Conservation (phyloP, 2,113 vertebrate species). For the Sporophila hypoxantha region DNA sequence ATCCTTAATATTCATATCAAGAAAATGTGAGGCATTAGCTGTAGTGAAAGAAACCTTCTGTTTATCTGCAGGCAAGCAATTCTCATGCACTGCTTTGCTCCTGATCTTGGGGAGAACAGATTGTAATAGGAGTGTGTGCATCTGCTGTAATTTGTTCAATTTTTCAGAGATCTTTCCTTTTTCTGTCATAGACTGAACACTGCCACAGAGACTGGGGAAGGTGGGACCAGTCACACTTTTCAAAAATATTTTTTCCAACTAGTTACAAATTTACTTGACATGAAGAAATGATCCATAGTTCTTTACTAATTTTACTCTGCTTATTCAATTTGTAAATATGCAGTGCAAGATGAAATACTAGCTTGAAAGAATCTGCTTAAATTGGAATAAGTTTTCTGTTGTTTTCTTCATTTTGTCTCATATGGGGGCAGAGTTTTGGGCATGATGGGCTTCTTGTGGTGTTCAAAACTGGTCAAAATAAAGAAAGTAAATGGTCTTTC, state of each 20-base stretch:
- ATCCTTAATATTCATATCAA: neutral
- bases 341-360: neutral
- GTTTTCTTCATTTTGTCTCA: neutral
- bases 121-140: fast-evolving
- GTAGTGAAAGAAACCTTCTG: neutral
- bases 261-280: neutral
- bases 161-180: neutral
- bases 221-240: neutral
- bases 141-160: neutral
- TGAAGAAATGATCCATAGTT: neutral
- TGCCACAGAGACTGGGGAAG: neutral
- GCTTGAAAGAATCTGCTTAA: neutral
- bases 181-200: neutral
- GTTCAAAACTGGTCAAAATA: neutral
- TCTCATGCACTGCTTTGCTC: neutral
- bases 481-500: neutral
- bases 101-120: neutral
- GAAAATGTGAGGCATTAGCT: neutral
- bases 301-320: neutral
- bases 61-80: neutral
- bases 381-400: neutral
- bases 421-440: neutral
- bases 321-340: neutral
- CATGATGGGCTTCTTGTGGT: neutral
- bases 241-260: neutral